These are phyloP conservation scores for Pitangus sulphuratus DNA, from an alignment of 2,797 vertebrate species.

Conservation along the genomic window DNA sequence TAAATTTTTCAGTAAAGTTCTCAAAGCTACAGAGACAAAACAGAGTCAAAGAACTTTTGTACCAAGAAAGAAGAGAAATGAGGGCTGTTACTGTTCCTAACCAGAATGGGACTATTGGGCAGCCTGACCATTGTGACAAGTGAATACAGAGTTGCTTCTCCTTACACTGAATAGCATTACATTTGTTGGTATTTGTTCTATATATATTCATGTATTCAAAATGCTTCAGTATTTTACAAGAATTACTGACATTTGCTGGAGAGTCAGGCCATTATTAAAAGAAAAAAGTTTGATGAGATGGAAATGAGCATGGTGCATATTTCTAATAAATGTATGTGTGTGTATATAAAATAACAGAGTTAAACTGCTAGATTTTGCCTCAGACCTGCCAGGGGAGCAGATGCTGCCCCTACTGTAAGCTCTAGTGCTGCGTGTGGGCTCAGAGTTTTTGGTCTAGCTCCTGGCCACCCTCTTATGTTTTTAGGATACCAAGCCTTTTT, in stretches of 20 bases:
- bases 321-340: neutral
- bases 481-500: neutral
- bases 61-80: neutral
- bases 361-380: neutral
- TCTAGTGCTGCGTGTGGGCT: neutral
- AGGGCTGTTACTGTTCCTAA: neutral
- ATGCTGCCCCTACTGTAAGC: neutral
- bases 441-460: neutral
- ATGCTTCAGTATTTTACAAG: neutral
- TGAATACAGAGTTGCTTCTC: neutral
- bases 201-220: neutral
- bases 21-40: neutral
- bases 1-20: neutral
- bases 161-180: neutral
- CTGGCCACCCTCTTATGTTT: neutral
- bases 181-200: neutral
- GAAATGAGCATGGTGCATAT: neutral
- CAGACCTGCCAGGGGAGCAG: neutral
- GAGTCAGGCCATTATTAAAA: neutral
- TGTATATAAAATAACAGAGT: neutral
- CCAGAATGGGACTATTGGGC: neutral
- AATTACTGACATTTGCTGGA: neutral
- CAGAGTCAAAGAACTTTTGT: neutral
- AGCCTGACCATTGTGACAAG: neutral
- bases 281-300: neutral